Evolutionary conservation across 2,888 invertebrate genomes (phyloP).

Genomic region (Phlogophora meticulosa): DNA sequence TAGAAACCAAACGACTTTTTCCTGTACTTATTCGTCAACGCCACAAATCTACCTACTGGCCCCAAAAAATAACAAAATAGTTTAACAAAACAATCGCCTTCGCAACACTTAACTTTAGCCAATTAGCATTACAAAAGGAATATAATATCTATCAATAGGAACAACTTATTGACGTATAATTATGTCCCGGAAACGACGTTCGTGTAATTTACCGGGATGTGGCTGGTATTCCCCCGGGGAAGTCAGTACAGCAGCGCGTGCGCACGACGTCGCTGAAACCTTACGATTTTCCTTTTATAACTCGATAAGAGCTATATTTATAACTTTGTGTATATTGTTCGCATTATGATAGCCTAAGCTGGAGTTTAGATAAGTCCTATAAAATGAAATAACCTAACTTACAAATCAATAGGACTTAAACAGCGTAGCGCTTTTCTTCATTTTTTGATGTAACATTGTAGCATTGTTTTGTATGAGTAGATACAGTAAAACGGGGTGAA

Average conservation of each 20-base stretch:
- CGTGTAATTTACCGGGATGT: slow-evolving; percentile 53
- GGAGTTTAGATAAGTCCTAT: slow-evolving; percentile 24
- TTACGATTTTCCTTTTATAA: slow-evolving; percentile 61
- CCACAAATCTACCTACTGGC: slow-evolving; percentile 8
- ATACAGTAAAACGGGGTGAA: no score
- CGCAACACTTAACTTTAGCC: slow-evolving; percentile 18
- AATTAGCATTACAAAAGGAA: slow-evolving; percentile 53
- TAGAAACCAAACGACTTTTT: slow-evolving; percentile 36
- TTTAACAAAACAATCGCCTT: slow-evolving; percentile 16
- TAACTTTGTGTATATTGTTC: slow-evolving; percentile 35
- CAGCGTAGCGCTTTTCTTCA: slow-evolving; percentile 4
- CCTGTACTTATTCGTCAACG: slow-evolving; percentile 26
- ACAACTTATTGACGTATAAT: slow-evolving; percentile 38
- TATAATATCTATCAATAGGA: slow-evolving; percentile 47
- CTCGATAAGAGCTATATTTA: slow-evolving; percentile 42
- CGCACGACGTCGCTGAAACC: slow-evolving; percentile 42
- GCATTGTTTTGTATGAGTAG: not conserved
- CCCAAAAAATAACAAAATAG: slow-evolving; percentile 41
- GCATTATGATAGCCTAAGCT: slow-evolving; percentile 25
- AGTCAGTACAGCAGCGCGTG: slow-evolving; percentile 22
- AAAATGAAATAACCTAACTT: slow-evolving; percentile 17
- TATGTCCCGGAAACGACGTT: slow-evolving; percentile 55
- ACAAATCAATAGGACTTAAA: not conserved
- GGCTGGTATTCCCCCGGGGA: slow-evolving; percentile 58
- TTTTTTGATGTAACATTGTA: no score